These are phyloP conservation scores for Drosophila virilis DNA, from an alignment of 1,140 invertebrate species.

Conservation along the genomic window DNA sequence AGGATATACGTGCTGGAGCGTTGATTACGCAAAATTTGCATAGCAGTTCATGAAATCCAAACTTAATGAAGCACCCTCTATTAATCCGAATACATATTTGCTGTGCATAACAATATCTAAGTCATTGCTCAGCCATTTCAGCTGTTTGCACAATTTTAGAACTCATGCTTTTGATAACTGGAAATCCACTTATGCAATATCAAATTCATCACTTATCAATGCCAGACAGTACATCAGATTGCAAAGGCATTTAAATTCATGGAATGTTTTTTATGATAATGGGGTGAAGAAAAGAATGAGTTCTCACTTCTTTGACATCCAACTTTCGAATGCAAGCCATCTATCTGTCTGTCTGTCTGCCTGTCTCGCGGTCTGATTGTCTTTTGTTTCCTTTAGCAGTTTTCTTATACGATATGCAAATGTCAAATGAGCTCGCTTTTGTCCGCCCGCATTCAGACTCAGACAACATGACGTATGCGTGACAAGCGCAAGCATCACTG, in stretches of 20 bases:
- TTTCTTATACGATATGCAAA: constrained; percentile 33
- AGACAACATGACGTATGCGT: constrained; percentile 60
- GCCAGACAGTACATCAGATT: constrained; percentile 23
- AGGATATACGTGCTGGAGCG: not conserved
- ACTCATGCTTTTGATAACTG: not conserved
- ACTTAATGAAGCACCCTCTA: not conserved
- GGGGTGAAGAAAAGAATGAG: not conserved
- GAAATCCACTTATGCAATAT: not conserved
- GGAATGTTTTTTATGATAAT: not conserved
- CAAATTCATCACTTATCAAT: constrained; percentile 18
- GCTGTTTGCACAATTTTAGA: not conserved
- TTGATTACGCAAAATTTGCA: constrained; percentile 23
- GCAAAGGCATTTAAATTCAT: constrained; percentile 1
- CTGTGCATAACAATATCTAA: constrained; percentile 1
- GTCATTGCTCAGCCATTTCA: constrained; percentile 3
- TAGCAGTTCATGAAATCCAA: not conserved
- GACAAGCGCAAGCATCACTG: constrained; percentile 43
- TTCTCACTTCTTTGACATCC: constrained; percentile 30
- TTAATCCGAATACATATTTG: not conserved
- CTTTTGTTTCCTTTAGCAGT: constrained; percentile 37
- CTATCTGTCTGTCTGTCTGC: not conserved
- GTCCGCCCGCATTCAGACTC: constrained; percentile 15
- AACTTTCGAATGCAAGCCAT: constrained; percentile 4
- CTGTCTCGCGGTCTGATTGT: too few species aligned
- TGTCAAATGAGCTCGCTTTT: constrained; percentile 24